Evolutionary conservation across 92 coral and sea anemone species (phyloP).

Genomic region (Porites divaricata): DNA sequence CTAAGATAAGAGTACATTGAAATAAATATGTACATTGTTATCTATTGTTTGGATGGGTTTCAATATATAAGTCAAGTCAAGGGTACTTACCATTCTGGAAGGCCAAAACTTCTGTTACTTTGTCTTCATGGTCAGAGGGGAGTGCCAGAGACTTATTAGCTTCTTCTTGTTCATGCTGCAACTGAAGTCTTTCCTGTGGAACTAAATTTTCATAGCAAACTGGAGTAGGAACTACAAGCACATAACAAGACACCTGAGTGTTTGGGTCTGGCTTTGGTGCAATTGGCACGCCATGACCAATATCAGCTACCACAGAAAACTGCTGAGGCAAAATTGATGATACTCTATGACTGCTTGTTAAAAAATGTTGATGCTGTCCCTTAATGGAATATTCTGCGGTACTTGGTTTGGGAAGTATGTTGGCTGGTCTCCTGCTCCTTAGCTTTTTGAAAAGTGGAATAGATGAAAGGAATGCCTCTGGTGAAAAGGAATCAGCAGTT

Average conservation of each 20-base stretch:
- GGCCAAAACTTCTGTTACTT: not conserved
- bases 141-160: not conserved
- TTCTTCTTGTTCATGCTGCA: constrained; percentile 11
- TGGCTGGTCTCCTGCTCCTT: not conserved
- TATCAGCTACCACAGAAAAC: not conserved
- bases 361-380: not conserved
- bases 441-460: constrained; percentile 18
- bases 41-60: no score
- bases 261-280: constrained; percentile 34
- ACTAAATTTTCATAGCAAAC: constrained; percentile 15
- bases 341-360: not conserved
- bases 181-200: constrained; percentile 8
- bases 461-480: constrained; percentile 34
- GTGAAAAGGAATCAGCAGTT: constrained; percentile 21
- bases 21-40: no score
- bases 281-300: constrained; percentile 21
- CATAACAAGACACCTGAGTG: constrained; percentile 22
- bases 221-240: constrained; percentile 41
- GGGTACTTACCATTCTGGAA: constrained; percentile 16
- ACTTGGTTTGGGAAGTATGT: constrained; percentile 1
- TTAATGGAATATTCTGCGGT: not conserved
- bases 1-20: no score
- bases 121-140: not conserved
- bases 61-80: not conserved
- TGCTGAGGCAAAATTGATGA: not conserved